Evolutionary conservation across 2,113 vertebrate species (phyloP).

Genomic region (Dolichotis patagonum): DNA sequence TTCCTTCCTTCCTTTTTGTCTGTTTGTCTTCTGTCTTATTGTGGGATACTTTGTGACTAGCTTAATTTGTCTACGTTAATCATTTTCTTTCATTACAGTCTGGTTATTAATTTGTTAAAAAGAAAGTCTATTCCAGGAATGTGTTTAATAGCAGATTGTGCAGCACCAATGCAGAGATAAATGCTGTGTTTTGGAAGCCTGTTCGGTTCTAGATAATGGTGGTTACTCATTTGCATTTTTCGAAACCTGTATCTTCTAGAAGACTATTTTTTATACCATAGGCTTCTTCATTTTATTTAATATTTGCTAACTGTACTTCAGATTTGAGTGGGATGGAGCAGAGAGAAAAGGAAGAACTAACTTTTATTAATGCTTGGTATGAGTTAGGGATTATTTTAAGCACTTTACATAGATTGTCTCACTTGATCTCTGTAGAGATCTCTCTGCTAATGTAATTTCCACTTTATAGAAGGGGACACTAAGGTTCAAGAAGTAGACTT

Average conservation of each 20-base stretch:
- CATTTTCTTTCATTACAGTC: slow-evolving; percentile 57
- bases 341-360: neutral
- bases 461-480: neutral
- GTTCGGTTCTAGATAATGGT: neutral
- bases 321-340: neutral
- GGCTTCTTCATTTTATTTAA: neutral
- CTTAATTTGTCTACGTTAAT: neutral
- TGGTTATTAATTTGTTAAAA: slow-evolving; percentile 53
- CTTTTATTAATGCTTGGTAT: neutral
- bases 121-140: neutral
- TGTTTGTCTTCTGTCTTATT: neutral
- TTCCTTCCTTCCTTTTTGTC: too few relatives aligned
- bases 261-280: neutral
- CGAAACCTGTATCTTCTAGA: neutral
- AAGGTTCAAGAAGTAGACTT: neutral
- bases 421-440: neutral
- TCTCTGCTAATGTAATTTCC: neutral
- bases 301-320: neutral
- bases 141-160: neutral
- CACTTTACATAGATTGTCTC: neutral
- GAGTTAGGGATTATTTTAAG: neutral
- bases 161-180: neutral
- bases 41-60: neutral
- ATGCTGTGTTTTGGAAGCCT: neutral
- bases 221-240: neutral